A percentile compares a stretch with the other conserved stretches of the same genome.
Evolutionary conservation across 2,797 vertebrate genomes (phyloP).

Genomic region (Thalassophryne amazonica): DNA sequence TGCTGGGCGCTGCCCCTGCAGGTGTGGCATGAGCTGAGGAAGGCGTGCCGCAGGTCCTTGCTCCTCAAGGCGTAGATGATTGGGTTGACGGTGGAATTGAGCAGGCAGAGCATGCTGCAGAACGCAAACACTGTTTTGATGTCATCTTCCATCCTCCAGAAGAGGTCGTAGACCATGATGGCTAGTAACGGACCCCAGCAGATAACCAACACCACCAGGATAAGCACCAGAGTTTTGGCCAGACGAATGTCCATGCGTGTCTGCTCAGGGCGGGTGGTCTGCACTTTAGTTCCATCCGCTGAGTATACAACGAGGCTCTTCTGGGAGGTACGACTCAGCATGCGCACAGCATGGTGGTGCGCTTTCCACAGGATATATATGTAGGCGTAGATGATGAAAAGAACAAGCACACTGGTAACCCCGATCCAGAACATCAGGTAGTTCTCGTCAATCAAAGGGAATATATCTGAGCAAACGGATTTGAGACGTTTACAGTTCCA

Average conservation of each 20-base stretch:
- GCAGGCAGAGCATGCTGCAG: conserved; percentile 97
- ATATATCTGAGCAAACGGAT: conserved; percentile 95
- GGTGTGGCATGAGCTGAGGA: conserved; percentile 91
- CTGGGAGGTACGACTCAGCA: conserved; percentile 95
- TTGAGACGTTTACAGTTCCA: conserved; percentile 99
- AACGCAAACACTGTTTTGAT: conserved; percentile 98
- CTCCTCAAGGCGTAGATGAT: conserved; percentile 98
- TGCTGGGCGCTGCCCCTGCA: conserved; percentile 89
- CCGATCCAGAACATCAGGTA: conserved; percentile 99
- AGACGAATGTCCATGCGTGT: conserved; percentile 98
- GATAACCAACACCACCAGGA: conserved; percentile 95
- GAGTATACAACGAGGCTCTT: conserved; percentile 96
- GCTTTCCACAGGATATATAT: conserved; percentile 99
- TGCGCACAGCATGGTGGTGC: conserved; percentile 94
- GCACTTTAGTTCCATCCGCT: conserved; percentile 94
- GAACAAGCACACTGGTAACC: conserved; percentile 90
- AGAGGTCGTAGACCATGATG: conserved; percentile 99
- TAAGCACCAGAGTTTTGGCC: conserved; percentile 98
- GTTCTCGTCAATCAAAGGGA: conserved; percentile 95
- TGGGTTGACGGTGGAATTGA: conserved; percentile 98
- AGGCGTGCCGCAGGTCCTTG: conserved; percentile 95
- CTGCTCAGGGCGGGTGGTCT: conserved; percentile 92
- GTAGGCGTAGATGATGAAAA: conserved; percentile 99
- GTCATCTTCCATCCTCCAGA: conserved; percentile 97
- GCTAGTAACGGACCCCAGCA: conserved; percentile 97